phyloP scores from a whole-genome alignment of 2,113 vertebrate genomes.

The Tetraodon nigroviridis region DNA sequence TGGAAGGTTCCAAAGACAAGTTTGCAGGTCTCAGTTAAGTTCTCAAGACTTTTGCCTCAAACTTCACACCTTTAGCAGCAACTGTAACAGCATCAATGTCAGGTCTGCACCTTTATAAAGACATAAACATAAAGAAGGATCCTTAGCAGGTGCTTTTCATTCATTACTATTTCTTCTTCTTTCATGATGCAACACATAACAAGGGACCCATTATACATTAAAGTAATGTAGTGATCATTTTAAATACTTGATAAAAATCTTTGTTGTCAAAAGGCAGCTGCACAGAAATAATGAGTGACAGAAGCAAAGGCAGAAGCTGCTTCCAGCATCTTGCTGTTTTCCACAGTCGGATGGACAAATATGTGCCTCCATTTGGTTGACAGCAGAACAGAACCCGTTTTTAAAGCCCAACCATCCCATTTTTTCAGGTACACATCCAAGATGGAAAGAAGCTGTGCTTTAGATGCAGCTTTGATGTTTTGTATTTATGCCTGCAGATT shows the following conservation, averaged over 20 bases:
- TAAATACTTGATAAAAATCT: too few relatives aligned
- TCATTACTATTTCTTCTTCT: too few relatives aligned
- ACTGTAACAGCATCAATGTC: too few relatives aligned
- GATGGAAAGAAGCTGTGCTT: neutral
- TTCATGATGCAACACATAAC: too few relatives aligned
- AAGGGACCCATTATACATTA: too few relatives aligned
- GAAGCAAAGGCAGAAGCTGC: neutral
- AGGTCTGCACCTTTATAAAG: too few relatives aligned
- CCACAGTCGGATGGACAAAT: slow-evolving; percentile 4
- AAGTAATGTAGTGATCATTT: too few relatives aligned
- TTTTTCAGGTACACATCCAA: neutral
- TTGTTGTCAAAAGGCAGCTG: too few relatives aligned
- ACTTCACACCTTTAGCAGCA: neutral
- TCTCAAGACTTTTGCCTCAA: neutral
- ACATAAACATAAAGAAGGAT: too few relatives aligned
- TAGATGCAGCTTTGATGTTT: neutral
- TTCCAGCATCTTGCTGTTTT: slow-evolving; percentile 4
- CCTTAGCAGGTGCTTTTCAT: too few relatives aligned
- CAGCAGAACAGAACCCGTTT: neutral
- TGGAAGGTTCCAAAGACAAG: neutral
- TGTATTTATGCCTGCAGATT: neutral
- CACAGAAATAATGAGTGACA: neutral
- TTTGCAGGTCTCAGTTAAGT: neutral
- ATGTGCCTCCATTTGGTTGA: slow-evolving; percentile 7
- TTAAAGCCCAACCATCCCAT: neutral